Base-by-base conservation (phyloP, 2,888 invertebrate species). In the Dasypolia templi region DNA sequence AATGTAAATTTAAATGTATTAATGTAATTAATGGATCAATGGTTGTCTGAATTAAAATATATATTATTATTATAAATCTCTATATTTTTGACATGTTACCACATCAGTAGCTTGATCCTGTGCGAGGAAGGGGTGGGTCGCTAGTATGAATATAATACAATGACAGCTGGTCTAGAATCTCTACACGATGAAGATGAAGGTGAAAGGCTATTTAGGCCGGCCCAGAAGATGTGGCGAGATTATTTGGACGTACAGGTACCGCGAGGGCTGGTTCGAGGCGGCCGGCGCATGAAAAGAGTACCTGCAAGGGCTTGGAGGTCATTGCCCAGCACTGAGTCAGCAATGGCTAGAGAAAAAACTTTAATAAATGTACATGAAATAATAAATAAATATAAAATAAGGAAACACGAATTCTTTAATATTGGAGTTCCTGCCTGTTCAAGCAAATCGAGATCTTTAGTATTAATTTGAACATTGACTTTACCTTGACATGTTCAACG, bases 401-500 rank as follows among this genome's bases (percentile, higher is more conserved):
- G 39, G 9, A 32, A 32, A 63, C 3, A 29, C 12, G 4, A 39
- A 68, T 32, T 32, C 3, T 42, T 9, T 12, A 4, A 42, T 7
- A 29, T 26, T 39, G 17, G 2, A 65, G 32, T 2, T 49, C 26
- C 22, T 65, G 17, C 11, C 9, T 11, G 14, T 35, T 51, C 11
- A 39, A 39, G 32, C 17, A 71, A 46, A 46, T 46, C 1, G 17
- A 35, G 39, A 4, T 17, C 22, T 29, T 19, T 17, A 12, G 44
- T 19, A 19, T n/a, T 35, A n/a, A 22, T 46, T 46, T 29, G 0
- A 29, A 32, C 12, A 22, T 14, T n/a, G 39, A 46, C 1, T 11
- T 63, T 85, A 96, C 96, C 94, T 96, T 96, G 42, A 96, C 95
- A 79, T 96, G 96, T 90, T 96, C 96, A 0, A 96, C 93, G 4